phyloP scores from a whole-genome alignment of 2,113 vertebrate genomes.

The Pelecanoides urinatrix region DNA sequence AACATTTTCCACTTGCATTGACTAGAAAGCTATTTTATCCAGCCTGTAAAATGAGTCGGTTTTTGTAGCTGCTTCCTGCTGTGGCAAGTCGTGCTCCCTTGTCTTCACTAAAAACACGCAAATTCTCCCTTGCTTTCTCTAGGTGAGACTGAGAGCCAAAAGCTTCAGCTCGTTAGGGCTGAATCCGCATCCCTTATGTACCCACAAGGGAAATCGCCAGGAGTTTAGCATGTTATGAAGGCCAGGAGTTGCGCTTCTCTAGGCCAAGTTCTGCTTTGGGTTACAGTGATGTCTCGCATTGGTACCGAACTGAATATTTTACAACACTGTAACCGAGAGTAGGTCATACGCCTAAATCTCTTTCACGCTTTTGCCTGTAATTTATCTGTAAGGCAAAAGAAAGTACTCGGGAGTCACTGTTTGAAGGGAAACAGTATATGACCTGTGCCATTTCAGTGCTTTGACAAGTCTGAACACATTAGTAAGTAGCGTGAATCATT shows the following conservation, averaged over 20 bases:
- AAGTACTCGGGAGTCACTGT: neutral
- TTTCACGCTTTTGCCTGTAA: neutral
- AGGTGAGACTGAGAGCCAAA: neutral
- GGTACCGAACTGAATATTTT: neutral
- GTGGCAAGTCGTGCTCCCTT: neutral
- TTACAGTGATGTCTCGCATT: neutral
- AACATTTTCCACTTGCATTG: neutral
- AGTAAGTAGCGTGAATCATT: neutral
- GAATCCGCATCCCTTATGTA: neutral
- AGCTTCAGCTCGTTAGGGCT: neutral
- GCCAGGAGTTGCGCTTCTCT: neutral
- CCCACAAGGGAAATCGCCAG: neutral
- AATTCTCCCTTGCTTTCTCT: neutral
- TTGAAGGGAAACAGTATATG: neutral
- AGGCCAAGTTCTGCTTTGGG: neutral
- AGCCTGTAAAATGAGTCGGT: neutral
- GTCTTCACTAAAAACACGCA: neutral
- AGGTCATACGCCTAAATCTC: neutral
- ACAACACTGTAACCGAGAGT: neutral
- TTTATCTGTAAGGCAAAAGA: neutral
- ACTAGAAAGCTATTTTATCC: neutral
- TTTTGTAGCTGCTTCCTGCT: neutral
- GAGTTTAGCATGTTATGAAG: neutral
- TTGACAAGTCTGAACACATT: neutral
- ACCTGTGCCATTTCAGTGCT: slow-evolving; percentile 41